These are phyloP conservation scores for Heliothis peltigera DNA, from an alignment of 2,888 invertebrate species.

Conservation along the genomic window DNA sequence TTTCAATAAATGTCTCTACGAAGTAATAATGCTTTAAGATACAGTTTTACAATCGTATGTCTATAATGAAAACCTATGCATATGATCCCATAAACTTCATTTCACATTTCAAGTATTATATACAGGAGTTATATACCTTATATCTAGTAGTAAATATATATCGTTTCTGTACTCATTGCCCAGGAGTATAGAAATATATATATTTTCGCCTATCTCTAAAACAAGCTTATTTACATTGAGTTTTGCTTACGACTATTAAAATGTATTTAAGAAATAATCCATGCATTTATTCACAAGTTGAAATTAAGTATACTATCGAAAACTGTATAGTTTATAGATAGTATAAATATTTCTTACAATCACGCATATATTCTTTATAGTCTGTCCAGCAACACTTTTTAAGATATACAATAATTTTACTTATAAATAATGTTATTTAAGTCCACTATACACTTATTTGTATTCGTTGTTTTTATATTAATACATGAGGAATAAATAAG, in stretches of 20 bases:
- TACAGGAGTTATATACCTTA: conserved; percentile 32
- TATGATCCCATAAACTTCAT: conserved; percentile 60
- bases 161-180: conserved; percentile 86
- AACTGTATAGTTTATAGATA: conserved; percentile 21
- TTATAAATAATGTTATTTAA: conserved; percentile 14
- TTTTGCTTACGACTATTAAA: conserved; percentile 63
- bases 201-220: conserved; percentile 40
- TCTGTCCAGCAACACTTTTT: conserved; percentile 69
- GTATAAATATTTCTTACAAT: conserved; percentile 38
- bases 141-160: conserved; percentile 17
- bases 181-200: conserved; percentile 80
- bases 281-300: conserved; percentile 24
- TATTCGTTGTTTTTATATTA: conserved; percentile 55
- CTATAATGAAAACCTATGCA: conserved; percentile 47
- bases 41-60: conserved; percentile 29
- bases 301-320: conserved; percentile 37
- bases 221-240: conserved; percentile 65
- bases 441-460: conserved; percentile 17
- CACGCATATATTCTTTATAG: conserved; percentile 65
- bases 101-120: conserved; percentile 43
- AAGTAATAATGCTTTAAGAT: conserved; percentile 21
- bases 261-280: conserved; percentile 11
- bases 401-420: conserved; percentile 36
- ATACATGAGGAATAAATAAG: conserved; percentile 27
- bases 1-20: conserved; percentile 10